A percentile compares a stretch with the other conserved stretches of the same genome.
Conservation (phyloP, 2,888 invertebrate genomes). For the Protophormia terraenovae region DNA sequence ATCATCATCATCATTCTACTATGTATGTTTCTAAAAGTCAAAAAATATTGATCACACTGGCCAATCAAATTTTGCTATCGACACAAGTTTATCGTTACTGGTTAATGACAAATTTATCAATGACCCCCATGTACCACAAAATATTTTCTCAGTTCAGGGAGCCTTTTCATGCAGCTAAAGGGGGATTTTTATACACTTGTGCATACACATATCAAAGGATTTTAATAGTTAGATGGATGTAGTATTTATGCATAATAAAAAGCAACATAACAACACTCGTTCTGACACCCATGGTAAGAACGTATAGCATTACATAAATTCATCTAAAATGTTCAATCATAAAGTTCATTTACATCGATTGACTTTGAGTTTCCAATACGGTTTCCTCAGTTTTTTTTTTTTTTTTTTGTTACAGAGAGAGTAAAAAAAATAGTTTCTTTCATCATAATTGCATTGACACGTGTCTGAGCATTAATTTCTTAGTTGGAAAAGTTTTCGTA, state of each 20-base stretch:
- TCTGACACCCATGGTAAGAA: constrained; percentile 1
- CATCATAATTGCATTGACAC: constrained; percentile 33
- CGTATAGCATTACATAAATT: not conserved
- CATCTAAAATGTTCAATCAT: constrained; percentile 37
- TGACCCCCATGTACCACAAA: constrained; percentile 3
- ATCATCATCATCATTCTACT: not conserved
- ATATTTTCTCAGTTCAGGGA: constrained; percentile 6
- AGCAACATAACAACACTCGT: not conserved
- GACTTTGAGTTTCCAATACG: constrained; percentile 23
- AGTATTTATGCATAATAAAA: not conserved
- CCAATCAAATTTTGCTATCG: not conserved
- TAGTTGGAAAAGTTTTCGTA: not conserved
- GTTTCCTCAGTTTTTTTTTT: not conserved
- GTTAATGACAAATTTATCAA: not conserved
- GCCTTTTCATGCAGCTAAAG: not conserved
- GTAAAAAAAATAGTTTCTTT: not conserved
- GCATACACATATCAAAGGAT: not conserved
- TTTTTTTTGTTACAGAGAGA: not conserved
- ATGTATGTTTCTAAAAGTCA: not conserved
- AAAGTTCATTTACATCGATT: constrained; percentile 51
- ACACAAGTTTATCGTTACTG: not conserved
- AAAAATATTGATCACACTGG: not conserved
- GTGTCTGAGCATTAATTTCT: not conserved
- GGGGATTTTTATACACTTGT: not conserved
- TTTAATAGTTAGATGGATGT: not conserved